phyloP scores from a whole-genome alignment of 2,113 vertebrate species.

The Orthochromis malagaraziensis region DNA sequence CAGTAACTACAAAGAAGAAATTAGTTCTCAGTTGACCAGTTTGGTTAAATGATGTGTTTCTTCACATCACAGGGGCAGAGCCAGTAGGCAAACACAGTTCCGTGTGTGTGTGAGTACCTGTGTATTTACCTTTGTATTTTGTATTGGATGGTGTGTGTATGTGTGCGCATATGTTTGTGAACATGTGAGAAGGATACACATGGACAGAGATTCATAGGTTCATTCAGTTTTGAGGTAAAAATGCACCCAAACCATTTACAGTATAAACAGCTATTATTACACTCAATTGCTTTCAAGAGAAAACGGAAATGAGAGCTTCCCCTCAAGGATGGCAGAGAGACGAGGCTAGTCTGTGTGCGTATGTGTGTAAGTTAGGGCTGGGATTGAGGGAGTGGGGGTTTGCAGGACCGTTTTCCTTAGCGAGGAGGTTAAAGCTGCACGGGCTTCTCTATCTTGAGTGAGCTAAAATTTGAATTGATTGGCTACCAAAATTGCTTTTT shows the following conservation, averaged over 20 bases:
- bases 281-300: constrained; percentile 26
- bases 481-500: constrained; percentile 66
- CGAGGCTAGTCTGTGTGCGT: background rate
- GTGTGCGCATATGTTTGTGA: background rate
- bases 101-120: background rate
- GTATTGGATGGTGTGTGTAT: background rate
- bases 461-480: constrained; percentile 70
- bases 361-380: background rate
- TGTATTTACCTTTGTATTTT: background rate
- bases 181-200: background rate
- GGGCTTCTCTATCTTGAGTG: constrained; percentile 51
- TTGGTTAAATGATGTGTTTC: constrained; percentile 74
- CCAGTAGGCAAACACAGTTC: constrained; percentile 45
- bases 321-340: background rate
- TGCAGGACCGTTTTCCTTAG: constrained; percentile 40
- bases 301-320: constrained; percentile 20
- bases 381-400: background rate
- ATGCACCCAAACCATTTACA: constrained; percentile 16
- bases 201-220: background rate
- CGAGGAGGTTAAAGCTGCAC: constrained; percentile 26
- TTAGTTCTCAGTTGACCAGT: constrained; percentile 72
- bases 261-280: constrained; percentile 22
- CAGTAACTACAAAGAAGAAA: constrained; percentile 69
- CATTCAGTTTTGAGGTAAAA: background rate
- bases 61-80: constrained; percentile 52